A percentile compares a stretch with the other conserved stretches of the same genome.
phyloP scores from a whole-genome alignment of 2,797 vertebrate genomes.

The Denticeps clupeoides region DNA sequence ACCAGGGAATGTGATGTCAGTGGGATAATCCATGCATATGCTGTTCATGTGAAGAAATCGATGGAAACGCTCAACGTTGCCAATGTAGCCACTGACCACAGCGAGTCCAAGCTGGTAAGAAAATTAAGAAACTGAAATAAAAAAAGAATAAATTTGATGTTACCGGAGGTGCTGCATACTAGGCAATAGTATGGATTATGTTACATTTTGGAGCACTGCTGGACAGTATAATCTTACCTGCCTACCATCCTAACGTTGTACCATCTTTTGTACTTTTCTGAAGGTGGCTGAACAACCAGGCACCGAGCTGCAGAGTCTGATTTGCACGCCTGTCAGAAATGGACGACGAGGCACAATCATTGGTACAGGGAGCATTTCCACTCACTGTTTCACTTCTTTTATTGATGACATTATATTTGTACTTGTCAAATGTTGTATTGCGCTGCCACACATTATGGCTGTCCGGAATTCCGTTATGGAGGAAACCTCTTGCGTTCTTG shows the following conservation, averaged over 20 bases:
- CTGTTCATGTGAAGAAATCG: conserved; percentile 23
- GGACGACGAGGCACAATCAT: conserved; percentile 36
- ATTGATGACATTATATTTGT: too few species aligned
- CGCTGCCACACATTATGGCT: too few species aligned
- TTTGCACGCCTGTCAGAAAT: conserved; percentile 32
- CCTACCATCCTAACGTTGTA: too few species aligned
- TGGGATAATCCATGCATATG: conserved; percentile 27
- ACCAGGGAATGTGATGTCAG: conserved; percentile 30
- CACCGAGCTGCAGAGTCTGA: background rate
- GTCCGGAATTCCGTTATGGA: background rate
- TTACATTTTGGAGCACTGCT: too few species aligned
- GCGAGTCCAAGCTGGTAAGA: background rate
- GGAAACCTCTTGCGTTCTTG: too few species aligned
- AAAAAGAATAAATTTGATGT: too few species aligned
- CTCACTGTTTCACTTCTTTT: conserved; percentile 6
- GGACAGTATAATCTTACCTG: too few species aligned
- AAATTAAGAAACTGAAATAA: conserved; percentile 5
- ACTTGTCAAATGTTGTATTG: too few species aligned
- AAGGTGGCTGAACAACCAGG: background rate
- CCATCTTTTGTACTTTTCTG: too few species aligned
- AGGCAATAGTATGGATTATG: too few species aligned
- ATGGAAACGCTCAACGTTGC: conserved; percentile 36
- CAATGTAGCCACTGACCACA: conserved; percentile 16
- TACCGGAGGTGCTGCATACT: too few species aligned
- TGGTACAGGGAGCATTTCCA: conserved; percentile 20